Evolutionary conservation across 2,888 invertebrate genomes (phyloP), one percentile per base, ranked within the genome.

Genomic region (Nowickia ferox): DNA sequence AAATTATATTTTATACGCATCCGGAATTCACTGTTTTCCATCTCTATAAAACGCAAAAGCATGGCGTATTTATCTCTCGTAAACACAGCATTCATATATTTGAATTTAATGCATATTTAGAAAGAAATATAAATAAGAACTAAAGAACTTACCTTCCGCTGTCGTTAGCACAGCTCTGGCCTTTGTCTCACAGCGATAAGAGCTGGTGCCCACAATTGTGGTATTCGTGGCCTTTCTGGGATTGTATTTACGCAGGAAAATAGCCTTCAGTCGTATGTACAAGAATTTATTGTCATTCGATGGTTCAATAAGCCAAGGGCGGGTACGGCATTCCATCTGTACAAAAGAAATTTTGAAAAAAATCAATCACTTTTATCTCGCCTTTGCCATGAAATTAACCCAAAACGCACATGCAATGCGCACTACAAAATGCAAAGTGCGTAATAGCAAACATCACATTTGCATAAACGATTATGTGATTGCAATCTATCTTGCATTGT

Each of bases 91-190:
- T 30, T 30, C 30, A 30, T 30, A 1, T 30, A 30, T 30, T 30
- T 30, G 30, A 5, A 0, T 6, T 30, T 5, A 6, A 51, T 17
- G 17, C 5, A 51, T 17, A 17, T 11, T 13, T 1, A 48, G 1
- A n/a, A 30, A 13, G 4, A 11, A 5, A 22, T 38, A 38, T n/a
- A 13, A 57, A 57, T 13, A 4, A 17, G 13, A 11, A 4, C 40
- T 38, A 2, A 13, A 46, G 9, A n/a, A 74, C 86, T 81, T 87
- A 92, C 93, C 93, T 89, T 93, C 93, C 0, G 96, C 96, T 61
- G 96, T 96, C 90, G 97, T 96, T 6, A 97, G 94, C 4, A 96
- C 95, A 84, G 97, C 95, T 72, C 97, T 94, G 89, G 97, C 97
- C 72, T 94, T 95, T 10, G 97, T 97, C 79, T 95, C 94, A 91